Base-by-base conservation (phyloP, 2,888 invertebrate genomes). In the Synergus laeviventris region DNA sequence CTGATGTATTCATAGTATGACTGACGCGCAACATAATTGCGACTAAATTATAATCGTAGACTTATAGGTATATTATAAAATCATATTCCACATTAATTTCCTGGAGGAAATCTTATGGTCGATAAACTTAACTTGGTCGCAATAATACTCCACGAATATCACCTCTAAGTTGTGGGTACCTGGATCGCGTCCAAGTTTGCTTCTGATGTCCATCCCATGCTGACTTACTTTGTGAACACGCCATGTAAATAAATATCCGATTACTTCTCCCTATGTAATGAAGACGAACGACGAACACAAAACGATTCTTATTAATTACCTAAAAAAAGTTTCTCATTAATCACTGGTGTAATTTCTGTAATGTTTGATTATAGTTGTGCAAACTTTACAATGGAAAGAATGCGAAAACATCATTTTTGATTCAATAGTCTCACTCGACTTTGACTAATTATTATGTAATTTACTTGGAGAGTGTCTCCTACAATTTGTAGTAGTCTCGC, bases 181-280 rank as follows among this genome's bases (percentile, higher is more conserved):
- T 83, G 83, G 83, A 83, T 78, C 76, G 14, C 77, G 74, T 80
- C 83, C 83, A 83, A 83, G 73, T 82, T 75, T 82, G 74, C 79
- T 76, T 74, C 78, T 49, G n/a, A n/a, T n/a, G 70, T 70, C 70
- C 31, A 70, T 70, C 36, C n/a, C 49, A 31, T 45, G 39, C 21
- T 42, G 56, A 73, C 38, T 74, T 73, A 59, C 31, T 54, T 54
- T 70, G 70, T 54, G 36, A 49, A 31, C 16, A 66, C 9, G 45
- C 31, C 66, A 45, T 66, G 66, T n/a, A 42, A 66, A 49, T 66
- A 45, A 66, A 66, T 45, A 66, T 42, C 45, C 21, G 31, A 54
- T 73, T 49, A 38, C 76, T 76, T 42, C 38, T 56, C 12, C 14
- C 38, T 12, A 12, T 31, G 7, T 59, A 74, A 42, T n/a, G 42